Percentiles rank a stretch among this genome's conserved stretches.
Evolutionary conservation across 23 tunicate genomes (phyloP).

Genomic region (Styela clava): DNA sequence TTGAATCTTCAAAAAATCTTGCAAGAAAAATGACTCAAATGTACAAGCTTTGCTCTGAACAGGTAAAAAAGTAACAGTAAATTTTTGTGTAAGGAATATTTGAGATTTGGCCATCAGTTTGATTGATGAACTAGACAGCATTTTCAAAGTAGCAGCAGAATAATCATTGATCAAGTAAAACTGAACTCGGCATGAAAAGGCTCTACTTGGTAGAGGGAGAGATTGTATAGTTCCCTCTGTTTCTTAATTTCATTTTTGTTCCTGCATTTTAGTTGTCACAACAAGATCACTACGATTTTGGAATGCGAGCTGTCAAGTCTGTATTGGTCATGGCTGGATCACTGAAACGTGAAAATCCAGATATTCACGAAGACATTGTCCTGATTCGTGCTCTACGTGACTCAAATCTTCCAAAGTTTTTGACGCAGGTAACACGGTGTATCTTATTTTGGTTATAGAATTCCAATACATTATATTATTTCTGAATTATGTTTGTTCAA

Average conservation of each 20-base stretch:
- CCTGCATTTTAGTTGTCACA: slow-evolving; percentile 90
- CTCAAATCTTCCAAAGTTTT: slow-evolving; percentile 94
- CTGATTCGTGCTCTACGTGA: slow-evolving; percentile 97
- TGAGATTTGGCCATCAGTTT: too few relatives aligned
- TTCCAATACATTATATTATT: background rate
- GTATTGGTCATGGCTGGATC: slow-evolving; percentile 98
- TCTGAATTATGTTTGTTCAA: background rate
- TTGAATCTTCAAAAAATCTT: slow-evolving; percentile 87
- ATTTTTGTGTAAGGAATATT: background rate
- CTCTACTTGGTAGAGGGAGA: too few relatives aligned
- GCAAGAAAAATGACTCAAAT: slow-evolving; percentile 96
- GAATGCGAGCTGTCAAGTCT: slow-evolving; percentile 99
- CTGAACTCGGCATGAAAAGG: too few relatives aligned
- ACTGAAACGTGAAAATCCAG: slow-evolving; percentile 96
- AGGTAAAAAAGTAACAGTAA: slow-evolving; percentile 39
- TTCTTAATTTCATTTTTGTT: too few relatives aligned
- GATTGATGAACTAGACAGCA: too few relatives aligned
- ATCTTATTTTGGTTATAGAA: background rate
- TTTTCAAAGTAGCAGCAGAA: too few relatives aligned
- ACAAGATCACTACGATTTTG: slow-evolving; percentile 99
- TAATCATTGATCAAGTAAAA: background rate
- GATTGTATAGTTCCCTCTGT: too few relatives aligned
- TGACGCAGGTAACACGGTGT: slow-evolving; percentile 86
- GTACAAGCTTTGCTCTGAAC: slow-evolving; percentile 99
- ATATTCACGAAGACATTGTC: slow-evolving; percentile 88